A percentile compares a stretch with the other conserved stretches of the same genome.
phyloP scores from a whole-genome alignment of 2,113 vertebrate species.

The Sinocyclocheilus rhinocerous region DNA sequence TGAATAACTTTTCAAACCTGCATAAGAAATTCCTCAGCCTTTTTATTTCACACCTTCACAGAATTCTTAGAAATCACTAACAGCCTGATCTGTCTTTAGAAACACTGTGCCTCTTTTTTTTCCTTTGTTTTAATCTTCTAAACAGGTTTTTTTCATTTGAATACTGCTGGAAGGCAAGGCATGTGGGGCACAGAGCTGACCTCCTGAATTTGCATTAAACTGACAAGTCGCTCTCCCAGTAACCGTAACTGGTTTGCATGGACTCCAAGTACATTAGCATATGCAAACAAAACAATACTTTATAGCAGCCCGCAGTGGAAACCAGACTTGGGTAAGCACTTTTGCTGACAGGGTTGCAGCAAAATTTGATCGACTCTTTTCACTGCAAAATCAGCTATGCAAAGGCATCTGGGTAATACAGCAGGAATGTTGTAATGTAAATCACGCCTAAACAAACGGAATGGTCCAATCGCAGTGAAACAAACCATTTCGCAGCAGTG shows the following conservation, averaged over 20 bases:
- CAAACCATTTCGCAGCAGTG: neutral
- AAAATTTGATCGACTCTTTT: neutral
- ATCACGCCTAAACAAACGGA: neutral
- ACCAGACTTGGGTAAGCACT: neutral
- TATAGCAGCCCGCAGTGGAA: neutral
- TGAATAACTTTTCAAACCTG: neutral
- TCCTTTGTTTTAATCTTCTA: neutral
- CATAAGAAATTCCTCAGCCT: neutral
- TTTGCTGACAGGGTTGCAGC: neutral
- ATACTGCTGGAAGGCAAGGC: neutral
- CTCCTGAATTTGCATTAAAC: constrained; percentile 56
- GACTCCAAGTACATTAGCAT: constrained; percentile 46
- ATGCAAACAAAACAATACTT: constrained; percentile 62
- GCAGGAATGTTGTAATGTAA: constrained; percentile 4
- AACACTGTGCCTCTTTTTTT: neutral
- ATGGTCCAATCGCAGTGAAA: neutral
- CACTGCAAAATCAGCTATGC: neutral
- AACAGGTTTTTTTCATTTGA: neutral
- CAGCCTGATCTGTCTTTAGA: neutral
- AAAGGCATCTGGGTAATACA: neutral
- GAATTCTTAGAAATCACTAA: neutral
- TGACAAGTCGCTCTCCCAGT: constrained; percentile 54
- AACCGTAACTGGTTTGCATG: constrained; percentile 63
- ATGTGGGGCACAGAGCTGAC: constrained; percentile 35
- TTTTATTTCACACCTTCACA: neutral